Evolutionary conservation across 2,113 vertebrate species (phyloP).

Genomic region (Hymenochirus boettgeri): DNA sequence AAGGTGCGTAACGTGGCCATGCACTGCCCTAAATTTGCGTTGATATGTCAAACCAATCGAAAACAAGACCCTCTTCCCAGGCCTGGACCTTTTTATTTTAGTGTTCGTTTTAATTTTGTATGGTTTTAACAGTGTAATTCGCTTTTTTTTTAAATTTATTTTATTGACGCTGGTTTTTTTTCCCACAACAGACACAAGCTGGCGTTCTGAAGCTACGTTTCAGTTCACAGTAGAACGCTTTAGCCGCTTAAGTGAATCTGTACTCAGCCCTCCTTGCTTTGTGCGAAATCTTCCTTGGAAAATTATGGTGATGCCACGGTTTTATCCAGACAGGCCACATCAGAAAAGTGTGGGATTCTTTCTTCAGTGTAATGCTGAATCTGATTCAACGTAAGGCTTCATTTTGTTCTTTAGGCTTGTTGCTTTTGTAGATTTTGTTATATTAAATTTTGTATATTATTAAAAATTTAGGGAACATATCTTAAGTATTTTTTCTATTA

Average conservation of each 20-base stretch:
- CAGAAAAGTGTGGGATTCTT: slow-evolving; percentile 98
- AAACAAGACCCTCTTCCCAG: too few relatives aligned
- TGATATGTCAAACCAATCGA: too few relatives aligned
- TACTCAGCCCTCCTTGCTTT: slow-evolving; percentile 95
- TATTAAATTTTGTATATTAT: too few relatives aligned
- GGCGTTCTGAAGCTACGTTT: slow-evolving; percentile 97
- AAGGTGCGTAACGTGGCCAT: too few relatives aligned
- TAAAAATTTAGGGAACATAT: too few relatives aligned
- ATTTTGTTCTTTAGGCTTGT: too few relatives aligned
- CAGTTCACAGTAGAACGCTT: slow-evolving; percentile 95
- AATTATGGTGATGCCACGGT: slow-evolving; percentile 99
- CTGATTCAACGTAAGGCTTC: slow-evolving; percentile 90
- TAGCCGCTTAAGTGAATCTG: slow-evolving; percentile 92
- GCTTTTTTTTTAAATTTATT: not conserved
- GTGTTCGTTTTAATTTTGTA: too few relatives aligned
- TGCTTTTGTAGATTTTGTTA: too few relatives aligned
- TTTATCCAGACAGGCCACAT: slow-evolving; percentile 94
- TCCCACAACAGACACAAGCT: slow-evolving; percentile 98
- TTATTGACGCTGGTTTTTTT: too few relatives aligned
- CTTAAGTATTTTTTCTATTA: too few relatives aligned
- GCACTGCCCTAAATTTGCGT: too few relatives aligned
- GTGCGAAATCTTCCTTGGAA: slow-evolving; percentile 97
- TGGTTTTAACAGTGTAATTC: not conserved
- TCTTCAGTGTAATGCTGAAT: slow-evolving; percentile 97
- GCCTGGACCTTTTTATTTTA: too few relatives aligned